Base-by-base conservation (phyloP, 2,113 vertebrate species). In the Heterochromis multidens region DNA sequence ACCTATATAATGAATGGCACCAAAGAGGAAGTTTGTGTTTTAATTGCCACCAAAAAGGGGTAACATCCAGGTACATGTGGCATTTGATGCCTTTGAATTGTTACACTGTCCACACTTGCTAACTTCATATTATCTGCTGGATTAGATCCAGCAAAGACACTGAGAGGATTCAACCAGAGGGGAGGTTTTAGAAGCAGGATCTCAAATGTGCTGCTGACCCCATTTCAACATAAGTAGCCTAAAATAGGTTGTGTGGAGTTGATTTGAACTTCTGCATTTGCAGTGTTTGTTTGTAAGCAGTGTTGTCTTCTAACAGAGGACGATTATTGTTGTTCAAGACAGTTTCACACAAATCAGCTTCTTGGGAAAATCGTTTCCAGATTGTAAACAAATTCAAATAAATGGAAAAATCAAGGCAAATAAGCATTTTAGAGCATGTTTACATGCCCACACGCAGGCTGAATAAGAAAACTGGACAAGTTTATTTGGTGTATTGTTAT, bases 161-260 rank as follows among this genome's bases (percentile, higher is more conserved):
- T 79, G 92, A 89, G 89, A 87, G 86, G 87, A 88, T 90, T 83
- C 83, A 65, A 80, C 83, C 76, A 82, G 74, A 91, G 87, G 84
- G 80, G 54, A 82, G 81, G 62, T 89, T 92, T 92, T 84, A 87
- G 79, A 91, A 81, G 90, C 87, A 31, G 63, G 81, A 92, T 93
- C 93, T 94, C 93, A 90, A 89, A 93, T 92, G 92, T 89, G 90
- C 91, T 79, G 85, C 88, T 95, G 94, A 94, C 95, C 93, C 89
- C 84, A 46, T 94, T 94, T 94, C 89, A 74, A 89, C 76, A 82
- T 74, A 88, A 89, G 89, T 61, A 25, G 90, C 91, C 85, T 52
- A 92, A 92, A 94, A 93, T 94, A 94, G 93, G 79, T 74, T 79
- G 27, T 10, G 56, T 77, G 80, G 74, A 49, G 77, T 81, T 59